Percentiles rank a stretch among this genome's conserved stretches.
Conservation (phyloP, 1,140 invertebrate genomes). For the Bombus difficillimus region DNA sequence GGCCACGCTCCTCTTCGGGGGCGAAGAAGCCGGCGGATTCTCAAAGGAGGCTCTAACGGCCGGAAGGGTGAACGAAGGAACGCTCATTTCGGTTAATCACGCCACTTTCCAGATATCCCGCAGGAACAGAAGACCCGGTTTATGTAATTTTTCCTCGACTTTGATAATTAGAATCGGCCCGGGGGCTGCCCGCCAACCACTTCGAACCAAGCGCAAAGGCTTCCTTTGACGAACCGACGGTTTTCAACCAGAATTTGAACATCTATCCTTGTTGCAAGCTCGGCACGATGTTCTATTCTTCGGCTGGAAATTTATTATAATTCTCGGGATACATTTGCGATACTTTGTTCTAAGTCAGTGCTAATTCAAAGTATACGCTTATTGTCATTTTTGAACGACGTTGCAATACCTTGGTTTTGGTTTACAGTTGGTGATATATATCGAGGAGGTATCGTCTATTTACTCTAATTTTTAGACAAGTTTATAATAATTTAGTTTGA, state of each 20-base stretch:
- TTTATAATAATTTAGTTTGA: background rate
- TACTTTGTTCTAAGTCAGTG: background rate
- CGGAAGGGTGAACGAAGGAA: slow-evolving; percentile 57
- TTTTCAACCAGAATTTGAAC: background rate
- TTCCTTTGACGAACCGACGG: background rate
- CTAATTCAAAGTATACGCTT: no score
- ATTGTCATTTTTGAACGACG: no score
- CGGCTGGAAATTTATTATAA: background rate
- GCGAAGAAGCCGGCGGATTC: background rate
- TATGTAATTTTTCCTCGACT: slow-evolving; percentile 70
- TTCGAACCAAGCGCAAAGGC: background rate
- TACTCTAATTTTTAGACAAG: background rate
- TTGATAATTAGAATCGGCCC: slow-evolving; percentile 61
- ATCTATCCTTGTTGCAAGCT: background rate
- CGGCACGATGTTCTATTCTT: background rate
- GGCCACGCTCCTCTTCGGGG: slow-evolving; percentile 17
- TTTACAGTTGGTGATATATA: no score
- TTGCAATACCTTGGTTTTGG: no score
- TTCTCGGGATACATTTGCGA: background rate
- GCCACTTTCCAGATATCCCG: slow-evolving; percentile 56
- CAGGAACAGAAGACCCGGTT: slow-evolving; percentile 50
- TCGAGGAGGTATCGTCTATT: no score
- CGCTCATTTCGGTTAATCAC: slow-evolving; percentile 72
- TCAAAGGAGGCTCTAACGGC: slow-evolving; percentile 47
- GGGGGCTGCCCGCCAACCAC: slow-evolving; percentile 1